Evolutionary conservation across 2,888 invertebrate species (phyloP).

Genomic region (Callosobruchus maculatus): DNA sequence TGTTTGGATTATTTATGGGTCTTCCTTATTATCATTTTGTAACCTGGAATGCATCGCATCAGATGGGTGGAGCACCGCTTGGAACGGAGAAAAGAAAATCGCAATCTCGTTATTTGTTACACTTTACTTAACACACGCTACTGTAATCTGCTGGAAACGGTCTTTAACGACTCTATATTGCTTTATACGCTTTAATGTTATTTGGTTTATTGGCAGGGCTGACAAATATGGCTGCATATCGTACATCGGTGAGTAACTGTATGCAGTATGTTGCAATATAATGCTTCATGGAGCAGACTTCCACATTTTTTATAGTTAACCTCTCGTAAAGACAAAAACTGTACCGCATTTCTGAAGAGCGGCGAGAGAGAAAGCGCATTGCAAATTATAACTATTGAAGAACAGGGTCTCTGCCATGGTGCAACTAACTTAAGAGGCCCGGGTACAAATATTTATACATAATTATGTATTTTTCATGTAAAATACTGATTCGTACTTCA

Average conservation of each 20-base stretch:
- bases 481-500: too few relatives aligned
- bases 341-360: too few relatives aligned
- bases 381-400: too few relatives aligned
- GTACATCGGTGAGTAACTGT: not conserved
- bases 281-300: too few relatives aligned
- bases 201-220: not conserved
- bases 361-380: too few relatives aligned
- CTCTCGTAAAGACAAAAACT: too few relatives aligned
- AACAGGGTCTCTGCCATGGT: too few relatives aligned
- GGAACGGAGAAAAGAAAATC: not conserved
- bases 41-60: not conserved
- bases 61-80: not conserved
- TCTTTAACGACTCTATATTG: not conserved
- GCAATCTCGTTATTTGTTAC: not conserved
- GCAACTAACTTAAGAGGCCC: too few relatives aligned
- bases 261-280: too few relatives aligned
- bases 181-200: not conserved
- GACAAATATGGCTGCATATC: not conserved
- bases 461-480: too few relatives aligned
- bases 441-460: too few relatives aligned
- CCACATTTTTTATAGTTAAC: too few relatives aligned
- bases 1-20: not conserved
- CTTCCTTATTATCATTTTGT: not conserved
- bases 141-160: not conserved
- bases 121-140: not conserved